A percentile compares a stretch with the other conserved stretches of the same genome.
Conservation (phyloP, 2,888 invertebrate genomes). For the Troides helena region DNA sequence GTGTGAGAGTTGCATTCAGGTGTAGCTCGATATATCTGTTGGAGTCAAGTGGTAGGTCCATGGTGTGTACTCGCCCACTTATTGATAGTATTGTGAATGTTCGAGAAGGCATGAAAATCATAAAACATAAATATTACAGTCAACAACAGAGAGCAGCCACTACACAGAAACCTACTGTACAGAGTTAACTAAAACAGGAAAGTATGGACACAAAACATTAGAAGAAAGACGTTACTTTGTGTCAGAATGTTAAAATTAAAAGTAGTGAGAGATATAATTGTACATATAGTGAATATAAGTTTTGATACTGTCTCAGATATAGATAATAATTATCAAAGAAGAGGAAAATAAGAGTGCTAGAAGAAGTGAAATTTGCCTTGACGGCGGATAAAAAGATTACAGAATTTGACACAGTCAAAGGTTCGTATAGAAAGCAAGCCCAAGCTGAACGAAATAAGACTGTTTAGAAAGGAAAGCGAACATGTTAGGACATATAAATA, state of each 20-base stretch:
- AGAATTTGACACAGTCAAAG: constrained; percentile 53
- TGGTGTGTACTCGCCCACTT: constrained; percentile 74
- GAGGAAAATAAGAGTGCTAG: constrained; percentile 61
- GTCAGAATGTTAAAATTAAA: constrained; percentile 47
- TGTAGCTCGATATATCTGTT: constrained; percentile 77
- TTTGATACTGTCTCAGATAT: constrained; percentile 34
- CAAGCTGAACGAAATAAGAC: constrained; percentile 69
- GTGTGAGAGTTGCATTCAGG: constrained; percentile 75
- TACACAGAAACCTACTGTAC: constrained; percentile 76
- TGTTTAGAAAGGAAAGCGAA: constrained; percentile 65
- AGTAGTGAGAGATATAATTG: constrained; percentile 27
- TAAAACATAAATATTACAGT: constrained; percentile 78
- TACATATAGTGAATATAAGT: constrained; percentile 7
- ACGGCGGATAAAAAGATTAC: constrained; percentile 48
- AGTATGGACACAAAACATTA: constrained; percentile 61
- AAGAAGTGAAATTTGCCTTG: constrained; percentile 54
- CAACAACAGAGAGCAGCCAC: constrained; percentile 81
- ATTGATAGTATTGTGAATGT: constrained; percentile 79
- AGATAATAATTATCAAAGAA: constrained; percentile 51
- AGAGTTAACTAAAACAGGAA: constrained; percentile 71
- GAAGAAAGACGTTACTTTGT: constrained; percentile 43
- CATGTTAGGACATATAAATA: constrained; percentile 59
- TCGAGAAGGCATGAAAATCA: constrained; percentile 78
- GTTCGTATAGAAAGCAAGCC: constrained; percentile 73
- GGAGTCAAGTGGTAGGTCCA: constrained; percentile 76